Percentiles rank a stretch among this genome's conserved stretches.
Evolutionary conservation across 1,140 invertebrate genomes (phyloP).

Genomic region (Scaptomyza montana): DNA sequence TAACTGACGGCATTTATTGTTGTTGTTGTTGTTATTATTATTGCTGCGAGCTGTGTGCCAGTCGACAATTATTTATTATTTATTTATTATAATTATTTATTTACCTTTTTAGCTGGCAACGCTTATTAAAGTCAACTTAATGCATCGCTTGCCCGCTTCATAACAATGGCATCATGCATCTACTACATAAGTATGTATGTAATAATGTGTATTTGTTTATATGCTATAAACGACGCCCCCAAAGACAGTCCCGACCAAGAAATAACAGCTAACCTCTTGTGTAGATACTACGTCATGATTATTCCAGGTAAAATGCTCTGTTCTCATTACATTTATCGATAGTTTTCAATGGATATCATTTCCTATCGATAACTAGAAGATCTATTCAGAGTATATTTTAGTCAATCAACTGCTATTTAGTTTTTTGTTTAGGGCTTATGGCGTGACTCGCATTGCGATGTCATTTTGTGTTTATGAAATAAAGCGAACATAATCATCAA

Average conservation of each 20-base stretch:
- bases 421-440: background rate
- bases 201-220: no score
- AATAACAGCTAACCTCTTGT: background rate
- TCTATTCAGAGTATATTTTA: background rate
- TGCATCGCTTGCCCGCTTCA: slow-evolving; percentile 25
- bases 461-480: slow-evolving; percentile 56
- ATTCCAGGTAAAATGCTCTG: slow-evolving; percentile 36
- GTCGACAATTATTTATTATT: slow-evolving; percentile 62
- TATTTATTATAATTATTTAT: slow-evolving; percentile 82
- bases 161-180: slow-evolving; percentile 51
- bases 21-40: slow-evolving; percentile 24
- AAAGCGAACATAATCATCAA: slow-evolving; percentile 51
- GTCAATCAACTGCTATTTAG: background rate
- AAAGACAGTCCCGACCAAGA: slow-evolving; percentile 13
- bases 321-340: background rate
- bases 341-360: no score
- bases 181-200: background rate
- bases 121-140: slow-evolving; percentile 77
- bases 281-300: slow-evolving; percentile 41
- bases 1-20: slow-evolving; percentile 6
- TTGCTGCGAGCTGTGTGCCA: slow-evolving; percentile 5
- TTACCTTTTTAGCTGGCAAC: slow-evolving; percentile 51
- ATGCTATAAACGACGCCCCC: slow-evolving; percentile 32
- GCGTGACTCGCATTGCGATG: slow-evolving; percentile 29
- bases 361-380: background rate